Percentiles rank a stretch among this genome's conserved stretches.
Evolutionary conservation across 2,888 invertebrate genomes (phyloP).

Genomic region (Pasiphila rectangulata): DNA sequence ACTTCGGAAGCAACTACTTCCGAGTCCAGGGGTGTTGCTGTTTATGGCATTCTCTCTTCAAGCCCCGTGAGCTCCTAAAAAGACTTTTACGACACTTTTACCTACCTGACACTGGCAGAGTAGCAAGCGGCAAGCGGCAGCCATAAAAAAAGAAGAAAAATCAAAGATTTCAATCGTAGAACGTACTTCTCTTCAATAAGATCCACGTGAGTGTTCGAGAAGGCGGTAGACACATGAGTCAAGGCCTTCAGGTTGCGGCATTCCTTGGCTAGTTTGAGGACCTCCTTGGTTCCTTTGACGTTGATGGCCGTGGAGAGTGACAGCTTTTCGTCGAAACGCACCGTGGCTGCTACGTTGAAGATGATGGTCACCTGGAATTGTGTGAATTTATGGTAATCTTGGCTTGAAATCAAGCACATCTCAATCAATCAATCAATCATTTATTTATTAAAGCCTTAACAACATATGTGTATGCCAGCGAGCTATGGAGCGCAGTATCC

Average conservation of each 20-base stretch:
- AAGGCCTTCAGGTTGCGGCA: conserved; percentile 85
- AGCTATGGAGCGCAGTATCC: too few relatives aligned
- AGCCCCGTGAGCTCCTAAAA: too few relatives aligned
- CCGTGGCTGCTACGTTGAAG: conserved; percentile 71
- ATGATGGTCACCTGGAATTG: conserved; percentile 62
- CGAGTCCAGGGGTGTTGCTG: too few relatives aligned
- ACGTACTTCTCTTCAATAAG: conserved; percentile 85
- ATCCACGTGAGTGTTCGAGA: conserved; percentile 87
- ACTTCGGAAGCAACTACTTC: too few relatives aligned
- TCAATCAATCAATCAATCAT: too few relatives aligned
- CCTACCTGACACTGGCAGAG: too few relatives aligned
- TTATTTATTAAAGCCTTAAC: too few relatives aligned
- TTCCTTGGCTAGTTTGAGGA: conserved; percentile 85
- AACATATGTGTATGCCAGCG: too few relatives aligned
- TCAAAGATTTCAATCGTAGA: not conserved
- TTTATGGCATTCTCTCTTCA: too few relatives aligned
- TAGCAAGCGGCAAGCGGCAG: too few relatives aligned
- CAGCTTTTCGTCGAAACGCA: conserved; percentile 89
- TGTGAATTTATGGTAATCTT: not conserved
- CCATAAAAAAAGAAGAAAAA: not conserved
- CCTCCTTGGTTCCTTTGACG: conserved; percentile 87
- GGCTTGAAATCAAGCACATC: too few relatives aligned
- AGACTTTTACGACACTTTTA: too few relatives aligned
- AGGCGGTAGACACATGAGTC: conserved; percentile 70
- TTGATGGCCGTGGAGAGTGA: conserved; percentile 89